A percentile compares a stretch with the other conserved stretches of the same genome.
These are phyloP conservation scores for Arothron firmamentum DNA, from an alignment of 2,113 vertebrate genomes.

Conservation along the genomic window DNA sequence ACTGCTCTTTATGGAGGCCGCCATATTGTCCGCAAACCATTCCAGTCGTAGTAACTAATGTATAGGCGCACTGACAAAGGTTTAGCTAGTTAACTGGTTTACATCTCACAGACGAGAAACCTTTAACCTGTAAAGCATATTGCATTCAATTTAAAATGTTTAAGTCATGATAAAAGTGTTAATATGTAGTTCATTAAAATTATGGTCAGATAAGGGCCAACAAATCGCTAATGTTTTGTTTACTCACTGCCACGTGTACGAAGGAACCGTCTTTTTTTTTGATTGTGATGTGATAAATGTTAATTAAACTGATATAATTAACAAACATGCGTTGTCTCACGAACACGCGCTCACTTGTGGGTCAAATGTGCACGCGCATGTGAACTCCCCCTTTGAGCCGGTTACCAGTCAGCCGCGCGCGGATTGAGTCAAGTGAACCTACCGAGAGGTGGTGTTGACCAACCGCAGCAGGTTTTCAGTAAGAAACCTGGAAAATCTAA, in stretches of 20 bases:
- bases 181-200: neutral
- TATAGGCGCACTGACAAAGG: conserved; percentile 34
- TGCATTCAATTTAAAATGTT: too few relatives aligned
- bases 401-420: conserved; percentile 68
- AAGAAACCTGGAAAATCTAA: conserved; percentile 56
- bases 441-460: conserved; percentile 70
- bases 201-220: neutral
- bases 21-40: conserved; percentile 45
- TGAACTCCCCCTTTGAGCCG: conserved; percentile 50
- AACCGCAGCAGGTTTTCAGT: conserved; percentile 67
- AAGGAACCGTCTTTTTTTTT: too few relatives aligned
- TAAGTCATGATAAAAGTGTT: neutral
- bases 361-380: conserved; percentile 48
- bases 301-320: too few relatives aligned
- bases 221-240: neutral
- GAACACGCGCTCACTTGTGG: conserved; percentile 38
- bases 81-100: neutral
- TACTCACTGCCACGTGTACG: conserved; percentile 55
- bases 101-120: too few relatives aligned
- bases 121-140: too few relatives aligned
- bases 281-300: too few relatives aligned
- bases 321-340: neutral
- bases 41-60: conserved; percentile 46
- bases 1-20: conserved; percentile 38
- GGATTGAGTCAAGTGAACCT: conserved; percentile 70